These are phyloP conservation scores for Cololabis saira DNA, from an alignment of 2,113 vertebrate genomes.

Conservation along the genomic window DNA sequence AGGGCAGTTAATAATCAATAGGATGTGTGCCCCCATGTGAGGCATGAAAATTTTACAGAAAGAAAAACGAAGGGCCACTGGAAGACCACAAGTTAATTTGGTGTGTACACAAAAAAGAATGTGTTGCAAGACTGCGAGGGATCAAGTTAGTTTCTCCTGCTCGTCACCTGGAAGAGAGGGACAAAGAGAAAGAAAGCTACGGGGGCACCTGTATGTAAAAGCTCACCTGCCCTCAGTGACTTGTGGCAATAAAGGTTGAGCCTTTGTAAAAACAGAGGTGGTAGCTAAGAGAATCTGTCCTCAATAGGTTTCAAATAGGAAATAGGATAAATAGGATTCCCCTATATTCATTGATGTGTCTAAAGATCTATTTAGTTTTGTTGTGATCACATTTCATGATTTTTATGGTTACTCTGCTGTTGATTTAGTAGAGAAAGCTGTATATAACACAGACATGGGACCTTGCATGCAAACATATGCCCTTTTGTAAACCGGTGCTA, in stretches of 20 bases:
- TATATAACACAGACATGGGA: too few relatives aligned
- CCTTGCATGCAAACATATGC: too few relatives aligned
- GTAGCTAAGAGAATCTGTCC: not conserved
- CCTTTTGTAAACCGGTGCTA: too few relatives aligned
- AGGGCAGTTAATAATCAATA: constrained; percentile 74
- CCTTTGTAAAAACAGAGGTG: constrained; percentile 10
- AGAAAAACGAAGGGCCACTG: constrained; percentile 2
- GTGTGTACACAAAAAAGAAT: constrained; percentile 58
- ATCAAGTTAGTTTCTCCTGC: constrained; percentile 22
- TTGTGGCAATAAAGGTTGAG: constrained; percentile 33
- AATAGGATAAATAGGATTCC: too few relatives aligned
- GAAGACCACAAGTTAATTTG: constrained; percentile 59
- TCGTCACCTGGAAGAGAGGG: constrained; percentile 42
- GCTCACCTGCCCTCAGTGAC: constrained; percentile 51
- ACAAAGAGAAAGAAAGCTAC: constrained; percentile 30
- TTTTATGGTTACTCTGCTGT: too few relatives aligned
- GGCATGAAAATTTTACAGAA: constrained; percentile 27
- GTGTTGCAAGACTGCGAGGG: constrained; percentile 17
- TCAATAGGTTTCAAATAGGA: too few relatives aligned
- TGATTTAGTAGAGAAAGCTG: too few relatives aligned
- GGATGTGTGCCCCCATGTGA: constrained; percentile 26
- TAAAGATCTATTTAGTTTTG: too few relatives aligned
- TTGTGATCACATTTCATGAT: too few relatives aligned
- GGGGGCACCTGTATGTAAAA: constrained; percentile 69
- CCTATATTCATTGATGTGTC: too few relatives aligned